Evolutionary conservation across 2,888 invertebrate genomes (phyloP).

Genomic region (Dusona sp.): DNA sequence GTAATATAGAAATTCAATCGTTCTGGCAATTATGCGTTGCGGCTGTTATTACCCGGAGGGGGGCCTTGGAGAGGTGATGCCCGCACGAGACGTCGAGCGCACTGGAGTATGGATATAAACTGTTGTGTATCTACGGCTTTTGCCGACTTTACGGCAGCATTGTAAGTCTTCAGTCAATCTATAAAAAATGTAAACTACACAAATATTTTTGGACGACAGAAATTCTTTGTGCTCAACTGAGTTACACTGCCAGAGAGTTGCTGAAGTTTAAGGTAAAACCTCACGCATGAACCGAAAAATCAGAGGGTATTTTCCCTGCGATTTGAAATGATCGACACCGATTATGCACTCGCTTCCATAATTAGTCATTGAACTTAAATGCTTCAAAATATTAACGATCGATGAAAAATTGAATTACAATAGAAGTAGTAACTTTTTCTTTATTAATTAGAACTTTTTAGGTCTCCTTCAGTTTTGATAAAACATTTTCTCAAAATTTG

Average conservation of each 20-base stretch:
- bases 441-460: not conserved
- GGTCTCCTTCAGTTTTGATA: not conserved
- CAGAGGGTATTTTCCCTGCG: not conserved
- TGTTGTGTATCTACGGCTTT: constrained; percentile 44
- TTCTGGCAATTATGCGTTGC: constrained; percentile 83
- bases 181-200: not conserved
- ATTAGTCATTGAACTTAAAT: too few species aligned
- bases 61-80: constrained; percentile 71
- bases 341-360: not conserved
- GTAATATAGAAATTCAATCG: constrained; percentile 84
- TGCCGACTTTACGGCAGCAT: constrained; percentile 34
- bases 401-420: not conserved
- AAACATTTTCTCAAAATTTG: not conserved
- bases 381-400: not conserved
- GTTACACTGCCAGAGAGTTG: not conserved
- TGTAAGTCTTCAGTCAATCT: constrained; percentile 2
- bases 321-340: not conserved
- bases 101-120: constrained; percentile 10
- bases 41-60: constrained; percentile 80
- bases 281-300: not conserved
- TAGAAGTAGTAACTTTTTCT: not conserved
- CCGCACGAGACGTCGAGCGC: constrained; percentile 54
- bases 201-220: not conserved
- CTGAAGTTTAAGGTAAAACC: not conserved
- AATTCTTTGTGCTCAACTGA: not conserved